These are phyloP conservation scores for Propithecus deckenii DNA, from an alignment of 2,797 vertebrate genomes.

Conservation along the genomic window DNA sequence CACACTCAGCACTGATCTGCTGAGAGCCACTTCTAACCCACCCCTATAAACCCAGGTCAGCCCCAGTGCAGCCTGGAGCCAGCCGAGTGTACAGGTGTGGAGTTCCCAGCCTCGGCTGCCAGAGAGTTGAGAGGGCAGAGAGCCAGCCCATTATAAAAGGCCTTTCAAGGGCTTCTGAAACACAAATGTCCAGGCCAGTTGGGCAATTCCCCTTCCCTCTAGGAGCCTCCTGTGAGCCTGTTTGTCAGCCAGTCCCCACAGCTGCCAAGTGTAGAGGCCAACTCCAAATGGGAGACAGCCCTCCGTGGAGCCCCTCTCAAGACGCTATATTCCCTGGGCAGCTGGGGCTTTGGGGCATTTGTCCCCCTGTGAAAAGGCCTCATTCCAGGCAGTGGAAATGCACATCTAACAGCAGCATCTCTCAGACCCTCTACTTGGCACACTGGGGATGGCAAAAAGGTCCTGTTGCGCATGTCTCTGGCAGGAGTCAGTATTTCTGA, in stretches of 20 bases:
- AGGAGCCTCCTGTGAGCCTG: not conserved
- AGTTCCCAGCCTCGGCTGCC: conserved; percentile 7
- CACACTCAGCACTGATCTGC: not conserved
- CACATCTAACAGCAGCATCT: not conserved
- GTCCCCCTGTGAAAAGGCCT: not conserved
- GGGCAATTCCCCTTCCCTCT: not conserved
- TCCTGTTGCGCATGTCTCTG: not conserved
- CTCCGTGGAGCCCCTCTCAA: not conserved
- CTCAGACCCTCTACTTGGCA: not conserved
- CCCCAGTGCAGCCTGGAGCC: not conserved
- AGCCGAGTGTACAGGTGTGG: conserved; percentile 33
- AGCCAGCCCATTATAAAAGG: conserved; percentile 38
- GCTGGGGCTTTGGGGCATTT: conserved; percentile 28
- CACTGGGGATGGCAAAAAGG: not conserved
- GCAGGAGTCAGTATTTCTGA: not conserved
- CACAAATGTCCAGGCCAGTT: conserved; percentile 54
- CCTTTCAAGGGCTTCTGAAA: not conserved
- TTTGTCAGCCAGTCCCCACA: not conserved
- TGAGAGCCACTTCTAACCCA: not conserved
- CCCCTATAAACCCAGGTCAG: not conserved
- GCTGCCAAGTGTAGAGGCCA: not conserved
- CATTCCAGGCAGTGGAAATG: conserved; percentile 6
- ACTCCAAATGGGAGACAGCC: conserved; percentile 4
- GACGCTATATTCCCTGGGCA: not conserved
- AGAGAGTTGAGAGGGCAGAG: conserved; percentile 3